Base-by-base conservation (phyloP, 1,140 invertebrate species). In the Zaprionus lachaisei region DNA sequence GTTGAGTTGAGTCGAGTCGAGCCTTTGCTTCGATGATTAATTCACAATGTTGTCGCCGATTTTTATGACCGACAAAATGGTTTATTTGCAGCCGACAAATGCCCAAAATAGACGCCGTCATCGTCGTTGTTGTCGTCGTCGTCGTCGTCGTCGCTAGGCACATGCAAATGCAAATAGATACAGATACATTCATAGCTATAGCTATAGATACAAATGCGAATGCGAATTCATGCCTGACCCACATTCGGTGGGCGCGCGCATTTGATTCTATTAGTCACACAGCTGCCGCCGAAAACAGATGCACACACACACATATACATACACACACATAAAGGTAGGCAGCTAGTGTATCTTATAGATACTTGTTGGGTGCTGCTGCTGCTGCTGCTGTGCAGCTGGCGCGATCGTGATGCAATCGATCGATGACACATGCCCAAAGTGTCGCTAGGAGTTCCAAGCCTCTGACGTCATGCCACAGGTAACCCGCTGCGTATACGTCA, bases 141-240 rank as follows among this genome's bases (percentile, higher is more conserved):
- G 51, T 15, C 54, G 51, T 15, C 67, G 64, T 28, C 5, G 55
- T 58, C 57, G 72, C 64, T 79, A 83, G 70, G 76, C 85, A 90
- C 82, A 90, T 90, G 81, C 85, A 90, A 90, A 54, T 54, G 14
- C 5, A 14, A 6, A 54, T 12, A 85, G 81, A 80, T 17, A 47
- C 41, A 47, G 41, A 47, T 47, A 47, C 41, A 47, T 47, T 47
- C 7, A 9, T 47, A 47, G 37, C 37, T 5, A 38, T 38, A 15
- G 41, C n/a, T 47, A 47, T 17, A 47, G 41, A 17, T 47, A 47
- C 41, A 20, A 47, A 47, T 47, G 41, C 38, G 38, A 41, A 41
- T 85, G 79, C 79, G 86, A 86, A 90, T 90, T 90, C 86, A 91
- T 90, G 85, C 82, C 85, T 90, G 85, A 90, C 85, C 85, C 85